Evolutionary conservation across 1,140 invertebrate genomes (phyloP), one percentile per base, ranked within the genome.

Genomic region (Diorhabda carinulata): DNA sequence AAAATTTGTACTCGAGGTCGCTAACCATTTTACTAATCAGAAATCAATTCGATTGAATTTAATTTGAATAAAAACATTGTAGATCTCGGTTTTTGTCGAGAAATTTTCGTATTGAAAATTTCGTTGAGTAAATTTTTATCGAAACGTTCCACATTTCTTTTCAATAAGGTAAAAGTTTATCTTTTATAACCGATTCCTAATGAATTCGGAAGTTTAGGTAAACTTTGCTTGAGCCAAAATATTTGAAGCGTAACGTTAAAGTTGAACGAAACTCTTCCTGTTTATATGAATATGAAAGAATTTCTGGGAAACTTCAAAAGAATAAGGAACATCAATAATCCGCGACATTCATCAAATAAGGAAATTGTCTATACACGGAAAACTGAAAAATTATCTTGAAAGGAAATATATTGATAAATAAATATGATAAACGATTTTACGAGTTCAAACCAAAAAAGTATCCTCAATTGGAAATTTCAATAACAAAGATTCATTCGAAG

Each of bases 251-350:
- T 52, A 52, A 8, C 47, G 6, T 52, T 52, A 52, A 52, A 52
- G 3, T 52, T 52, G n/a, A 52, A 52, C 6, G 47, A 52, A 52
- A 52, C 47, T 52, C 47, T 52, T 52, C n/a, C 47, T 52, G 47
- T 52, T 52, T 52, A n/a, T 25, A 25, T 52, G 6, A n/a, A 52
- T 52, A 52, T 52, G 47, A 52, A 52, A 52, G 47, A 52, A 52
- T 52, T 52, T 52, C 47, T 52, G 47, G 47, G n/a, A 52, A 52
- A 52, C 6, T 52, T 52, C 47, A 52, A 52, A 52, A 52, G 47
- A 52, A 52, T n/a, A 52, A 52, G 47, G n/a, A 52, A 52, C 47
- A 52, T 52, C 47, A 52, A 52, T 52, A 52, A 52, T 52, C 47
- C 47, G 3, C n/a, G n/a, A 52, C 47, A 52, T 52, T 52, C 47